Evolutionary conservation across 2,797 vertebrate genomes (phyloP), one percentile per base, ranked within the genome.

Genomic region (Phaenicophaeus curvirostris): DNA sequence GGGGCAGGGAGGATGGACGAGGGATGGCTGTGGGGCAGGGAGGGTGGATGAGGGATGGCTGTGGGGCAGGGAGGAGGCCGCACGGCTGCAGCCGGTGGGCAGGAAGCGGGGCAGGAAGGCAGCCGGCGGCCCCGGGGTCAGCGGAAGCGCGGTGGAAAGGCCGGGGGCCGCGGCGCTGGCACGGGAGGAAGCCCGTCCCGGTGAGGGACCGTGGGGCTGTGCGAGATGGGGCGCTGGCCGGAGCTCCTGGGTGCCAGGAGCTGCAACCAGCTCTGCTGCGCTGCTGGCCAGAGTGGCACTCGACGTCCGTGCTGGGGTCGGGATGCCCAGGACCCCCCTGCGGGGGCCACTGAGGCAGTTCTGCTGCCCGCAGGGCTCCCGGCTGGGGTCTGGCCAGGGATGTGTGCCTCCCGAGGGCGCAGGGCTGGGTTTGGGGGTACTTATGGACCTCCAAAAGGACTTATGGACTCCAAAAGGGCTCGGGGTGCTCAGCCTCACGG

Each of bases 31-130:
- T n/a, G n/a, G n/a, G n/a, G n/a, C n/a, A n/a, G n/a, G n/a, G n/a
- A n/a, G n/a, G n/a, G n/a, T n/a, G n/a, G n/a, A 55, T 14, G 17
- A 4, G 39, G 81, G 39, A 15, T 8, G 73, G 87, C 6, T 0
- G 20, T 0, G 37, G 55, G 41, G 41, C 27, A 7, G 73, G 37
- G 27, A 39, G 55, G 54, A 35, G 71, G 44, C 53, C n/a, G n/a
- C n/a, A n/a, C n/a, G n/a, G n/a, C n/a, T n/a, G n/a, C n/a, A n/a
- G n/a, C 71, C 8, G 12, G 30, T 1, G 65, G 82, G 84, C 85
- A 89, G 94, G 94, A 95, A 82, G 30, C 2, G 13, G 73, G 55
- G 94, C 94, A 95, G 95, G 95, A 96, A 94, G 41, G 92, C 88
- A 39, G 57, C 57, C 14, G 25, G 28, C 2, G 6, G 91, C 71